Base-by-base conservation (phyloP, 2,113 vertebrate genomes). In the Gadus macrocephalus region DNA sequence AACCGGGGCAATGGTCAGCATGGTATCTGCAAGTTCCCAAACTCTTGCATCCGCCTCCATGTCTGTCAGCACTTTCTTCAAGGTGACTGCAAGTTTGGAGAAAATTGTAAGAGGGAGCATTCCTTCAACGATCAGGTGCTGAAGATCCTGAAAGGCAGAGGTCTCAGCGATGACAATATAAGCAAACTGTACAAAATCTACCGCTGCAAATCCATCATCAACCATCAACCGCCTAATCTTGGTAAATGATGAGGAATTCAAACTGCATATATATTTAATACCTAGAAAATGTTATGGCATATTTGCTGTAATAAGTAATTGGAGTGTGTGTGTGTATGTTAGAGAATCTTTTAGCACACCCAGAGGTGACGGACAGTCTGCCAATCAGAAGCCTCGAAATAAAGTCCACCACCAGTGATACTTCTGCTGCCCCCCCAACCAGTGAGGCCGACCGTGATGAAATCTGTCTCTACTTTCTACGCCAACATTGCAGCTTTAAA, bases 391-490 rank as follows among this genome's bases (percentile, higher is more conserved):
- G 38, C 70, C 74, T 60, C 0, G 53, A 71, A 53, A 38, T 15
- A 35, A 6, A 63, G 3, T 53, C 67, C 3, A 35, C 58, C 20
- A 15, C 12, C 58, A 66, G 17, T 49, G 11, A 78, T 35, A 5
- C 60, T 6, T 8, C 31, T 0, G 27, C 68, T 16, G 3, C 69
- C 8, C 77, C 72, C 67, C 17, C 81, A 8, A 66, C 66, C 15
- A 85, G 62, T 31, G 86, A 90, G 16, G 84, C 90, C 1, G 90
- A 91, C 35, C 79, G 25, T 20, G 90, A 93, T 27, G 88, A 95
- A 85, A 98, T 99, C 82, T 99, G 97, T 82, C 91, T 98, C 15
- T 94, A 86, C 82, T 91, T 93, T 70, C 85, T 99, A 22, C 86
- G 91, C 63, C 90, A 70, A 77, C 77, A 80, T 42, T 98, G 97